phyloP scores from a whole-genome alignment of 2,113 vertebrate genomes.

The Cyanoderma ruficeps region DNA sequence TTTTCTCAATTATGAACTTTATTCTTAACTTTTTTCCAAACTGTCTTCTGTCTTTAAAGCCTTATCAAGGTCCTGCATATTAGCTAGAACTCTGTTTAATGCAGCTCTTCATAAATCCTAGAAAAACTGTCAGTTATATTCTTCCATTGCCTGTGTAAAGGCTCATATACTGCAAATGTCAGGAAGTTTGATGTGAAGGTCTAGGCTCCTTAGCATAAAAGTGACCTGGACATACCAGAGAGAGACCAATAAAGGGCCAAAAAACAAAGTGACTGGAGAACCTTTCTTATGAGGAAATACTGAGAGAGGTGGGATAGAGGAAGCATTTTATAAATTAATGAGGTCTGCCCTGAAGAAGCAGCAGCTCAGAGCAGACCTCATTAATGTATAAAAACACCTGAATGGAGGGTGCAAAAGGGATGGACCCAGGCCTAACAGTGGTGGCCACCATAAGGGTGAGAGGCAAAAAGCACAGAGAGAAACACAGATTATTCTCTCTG shows the following conservation, averaged over 20 bases:
- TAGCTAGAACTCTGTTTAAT: background rate
- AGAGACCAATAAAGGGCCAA: background rate
- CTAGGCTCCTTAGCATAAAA: background rate
- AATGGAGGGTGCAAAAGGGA: background rate
- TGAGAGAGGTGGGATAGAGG: background rate
- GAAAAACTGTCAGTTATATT: background rate
- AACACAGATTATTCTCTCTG: background rate
- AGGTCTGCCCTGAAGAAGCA: background rate
- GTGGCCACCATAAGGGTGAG: background rate
- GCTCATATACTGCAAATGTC: background rate
- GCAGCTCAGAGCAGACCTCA: background rate
- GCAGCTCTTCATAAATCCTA: background rate
- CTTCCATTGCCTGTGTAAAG: background rate
- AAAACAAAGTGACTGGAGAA: background rate
- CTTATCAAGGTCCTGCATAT: background rate
- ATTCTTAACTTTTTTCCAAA: background rate
- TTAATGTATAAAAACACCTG: background rate
- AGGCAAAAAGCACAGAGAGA: background rate
- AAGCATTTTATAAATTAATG: too few relatives aligned
- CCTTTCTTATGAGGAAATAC: background rate
- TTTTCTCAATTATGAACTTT: background rate
- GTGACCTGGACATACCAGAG: fast-evolving
- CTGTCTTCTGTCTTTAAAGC: background rate
- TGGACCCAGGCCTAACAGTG: background rate
- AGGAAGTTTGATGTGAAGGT: background rate